Base-by-base conservation (phyloP, 2,888 invertebrate genomes). In the Cerceris rybyensis region DNA sequence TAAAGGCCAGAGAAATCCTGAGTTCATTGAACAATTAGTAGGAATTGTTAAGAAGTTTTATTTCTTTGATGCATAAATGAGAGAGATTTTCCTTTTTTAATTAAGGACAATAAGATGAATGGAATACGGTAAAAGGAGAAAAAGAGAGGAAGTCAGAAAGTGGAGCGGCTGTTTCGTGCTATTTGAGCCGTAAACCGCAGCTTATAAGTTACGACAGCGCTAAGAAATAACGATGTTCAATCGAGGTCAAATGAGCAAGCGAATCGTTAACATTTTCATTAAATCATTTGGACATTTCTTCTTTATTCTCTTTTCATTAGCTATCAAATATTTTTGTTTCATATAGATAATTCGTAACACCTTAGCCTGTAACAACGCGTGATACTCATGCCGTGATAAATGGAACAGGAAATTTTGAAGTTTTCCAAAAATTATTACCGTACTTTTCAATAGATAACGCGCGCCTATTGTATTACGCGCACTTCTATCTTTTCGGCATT, bases 141-240 rank as follows among this genome's bases (percentile, higher is more conserved):
- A 60, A 17, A 39, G 39, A 55, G 42, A 17, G 54, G 60, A 42
- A 55, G 28, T 63, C 65, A n/a, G 65, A 76, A 82, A 83, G 78
- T 80, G 57, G 83, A 75, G 65, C 70, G 50, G 28, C 59, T 73
- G 80, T 69, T 75, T 82, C 73, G 78, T 69, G 55, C 77, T 72
- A 70, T 80, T 80, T 77, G 42, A 72, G 42, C 65, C 64, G 72
- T 59, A 55, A 77, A 80, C 54, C 67, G 16, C 61, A 54, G 8
- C 61, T 70, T 50, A 11, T 50, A 52, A 41, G 9, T 57, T 64
- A 65, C 49, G 49, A 54, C 9, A 42, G 16, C 13, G 39, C 49
- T 55, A 54, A 60, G n/a, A 71, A 80, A 74, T 66, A 11, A 54
- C 17, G 49, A 72, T 57, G 49, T 17, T 13, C 39, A 60, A 73